Evolutionary conservation across 1,140 invertebrate genomes (phyloP), one percentile per base, ranked within the genome.

Genomic region (Zaprionus lachaisei): DNA sequence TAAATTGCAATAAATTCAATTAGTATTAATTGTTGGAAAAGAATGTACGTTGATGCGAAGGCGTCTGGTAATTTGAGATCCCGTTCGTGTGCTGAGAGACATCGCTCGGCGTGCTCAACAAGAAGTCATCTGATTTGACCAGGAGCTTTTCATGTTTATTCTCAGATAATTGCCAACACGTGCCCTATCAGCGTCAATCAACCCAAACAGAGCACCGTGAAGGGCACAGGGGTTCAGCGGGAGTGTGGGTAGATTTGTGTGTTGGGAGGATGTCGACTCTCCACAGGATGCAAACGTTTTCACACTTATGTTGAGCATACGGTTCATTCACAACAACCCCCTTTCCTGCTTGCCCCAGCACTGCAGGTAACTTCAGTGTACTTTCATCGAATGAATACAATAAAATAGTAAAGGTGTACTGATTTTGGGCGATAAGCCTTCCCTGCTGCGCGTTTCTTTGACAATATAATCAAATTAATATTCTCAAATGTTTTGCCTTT

Each of bases 161-260:
- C 69, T 78, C 76, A 79, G 90, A 83, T 91, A 91, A 91, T 91
- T 91, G 89, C 73, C 72, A 79, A 81, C 89, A 91, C 89, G 89
- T 91, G 89, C 80, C 74, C 75, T 91, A 91, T 91, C 89, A 91
- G 82, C 89, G 87, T 80, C 79, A 90, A 90, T 90, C 85, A 90
- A 89, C 44, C 54, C 77, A 90, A 91, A 82, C 81, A 84, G 37
- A 58, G 28, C 55, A 24, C 34, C 28, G 4, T 20, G 37, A 12
- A 28, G 31, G 20, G 41, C 41, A 47, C 22, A 22, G 12, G 31
- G 69, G 28, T 12, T 12, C 11, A 37, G 41, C 17, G n/a, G 60
- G 12, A 37, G 44, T 34, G 28, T 7, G 44, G 24, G 55, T 37
- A 31, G 37, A 34, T 11, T 49, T 49, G 17, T 0, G 15, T 17